phyloP scores from a whole-genome alignment of 2,113 vertebrate genomes.

The Edolisoma coerulescens region DNA sequence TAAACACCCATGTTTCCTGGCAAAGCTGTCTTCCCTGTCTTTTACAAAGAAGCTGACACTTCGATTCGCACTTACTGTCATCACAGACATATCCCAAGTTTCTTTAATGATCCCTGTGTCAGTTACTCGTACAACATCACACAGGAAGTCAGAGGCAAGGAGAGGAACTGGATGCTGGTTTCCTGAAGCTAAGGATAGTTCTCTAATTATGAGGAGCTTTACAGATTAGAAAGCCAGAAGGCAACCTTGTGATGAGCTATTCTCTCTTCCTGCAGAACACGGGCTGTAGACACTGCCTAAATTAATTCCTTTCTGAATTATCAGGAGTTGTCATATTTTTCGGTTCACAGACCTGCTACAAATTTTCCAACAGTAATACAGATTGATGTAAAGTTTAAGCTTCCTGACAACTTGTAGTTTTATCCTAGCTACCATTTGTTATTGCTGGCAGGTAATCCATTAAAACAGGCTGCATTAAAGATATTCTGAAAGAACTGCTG shows the following conservation, averaged over 20 bases:
- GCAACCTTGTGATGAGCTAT: constrained; percentile 45
- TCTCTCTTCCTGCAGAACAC: constrained; percentile 12
- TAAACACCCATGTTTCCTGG: not conserved
- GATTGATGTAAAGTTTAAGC: constrained; percentile 19
- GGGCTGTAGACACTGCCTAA: not conserved
- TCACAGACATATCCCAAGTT: not conserved
- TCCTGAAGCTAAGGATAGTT: constrained; percentile 6
- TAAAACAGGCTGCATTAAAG: not conserved
- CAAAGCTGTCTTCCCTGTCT: not conserved
- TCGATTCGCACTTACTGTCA: not conserved
- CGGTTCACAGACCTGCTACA: not conserved
- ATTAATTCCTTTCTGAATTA: constrained; percentile 37
- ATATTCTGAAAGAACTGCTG: constrained; percentile 2
- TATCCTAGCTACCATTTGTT: constrained; percentile 32
- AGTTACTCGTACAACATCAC: not conserved
- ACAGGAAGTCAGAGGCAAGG: not conserved
- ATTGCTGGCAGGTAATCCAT: constrained; percentile 35
- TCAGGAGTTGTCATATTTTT: constrained; percentile 37
- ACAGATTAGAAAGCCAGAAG: constrained; percentile 36
- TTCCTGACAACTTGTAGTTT: constrained; percentile 16
- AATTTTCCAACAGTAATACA: not conserved
- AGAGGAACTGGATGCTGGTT: not conserved
- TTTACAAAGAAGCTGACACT: not conserved
- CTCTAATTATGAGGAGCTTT: not conserved
- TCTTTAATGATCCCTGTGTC: not conserved